Evolutionary conservation across 2,113 vertebrate species (phyloP).

Genomic region (Sarotherodon lohbergeri): DNA sequence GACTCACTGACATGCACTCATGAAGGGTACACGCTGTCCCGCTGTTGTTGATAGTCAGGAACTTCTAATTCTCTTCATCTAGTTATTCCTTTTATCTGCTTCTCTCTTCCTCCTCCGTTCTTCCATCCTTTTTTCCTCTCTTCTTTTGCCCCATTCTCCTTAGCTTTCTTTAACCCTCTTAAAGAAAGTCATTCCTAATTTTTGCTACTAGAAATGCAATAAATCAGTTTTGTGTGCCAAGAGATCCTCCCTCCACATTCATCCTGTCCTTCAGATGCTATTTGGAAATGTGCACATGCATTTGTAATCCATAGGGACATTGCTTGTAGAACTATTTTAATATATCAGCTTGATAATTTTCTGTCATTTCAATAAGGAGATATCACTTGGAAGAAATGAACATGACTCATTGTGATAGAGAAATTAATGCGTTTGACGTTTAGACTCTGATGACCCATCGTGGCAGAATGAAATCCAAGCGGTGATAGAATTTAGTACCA

Average conservation of each 20-base stretch:
- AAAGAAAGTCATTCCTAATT: background rate
- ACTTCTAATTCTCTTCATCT: slow-evolving; percentile 49
- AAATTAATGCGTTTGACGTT: background rate
- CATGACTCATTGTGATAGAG: background rate
- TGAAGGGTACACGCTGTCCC: background rate
- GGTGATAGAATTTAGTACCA: background rate
- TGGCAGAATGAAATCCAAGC: background rate
- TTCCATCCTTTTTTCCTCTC: background rate
- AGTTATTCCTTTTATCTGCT: background rate
- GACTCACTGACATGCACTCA: background rate
- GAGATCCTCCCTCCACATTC: background rate
- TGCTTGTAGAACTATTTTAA: background rate
- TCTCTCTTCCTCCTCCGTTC: background rate
- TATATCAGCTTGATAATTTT: background rate
- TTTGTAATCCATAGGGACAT: background rate
- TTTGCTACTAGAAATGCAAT: background rate
- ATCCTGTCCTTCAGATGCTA: background rate
- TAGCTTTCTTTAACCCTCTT: background rate
- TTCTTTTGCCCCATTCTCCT: background rate
- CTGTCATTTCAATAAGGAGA: background rate
- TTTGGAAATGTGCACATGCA: background rate
- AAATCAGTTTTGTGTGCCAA: background rate
- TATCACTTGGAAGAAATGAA: background rate
- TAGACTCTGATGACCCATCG: background rate
- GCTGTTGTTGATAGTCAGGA: background rate